phyloP scores from a whole-genome alignment of 2,888 invertebrate species.

The Keiferia lycopersicella region DNA sequence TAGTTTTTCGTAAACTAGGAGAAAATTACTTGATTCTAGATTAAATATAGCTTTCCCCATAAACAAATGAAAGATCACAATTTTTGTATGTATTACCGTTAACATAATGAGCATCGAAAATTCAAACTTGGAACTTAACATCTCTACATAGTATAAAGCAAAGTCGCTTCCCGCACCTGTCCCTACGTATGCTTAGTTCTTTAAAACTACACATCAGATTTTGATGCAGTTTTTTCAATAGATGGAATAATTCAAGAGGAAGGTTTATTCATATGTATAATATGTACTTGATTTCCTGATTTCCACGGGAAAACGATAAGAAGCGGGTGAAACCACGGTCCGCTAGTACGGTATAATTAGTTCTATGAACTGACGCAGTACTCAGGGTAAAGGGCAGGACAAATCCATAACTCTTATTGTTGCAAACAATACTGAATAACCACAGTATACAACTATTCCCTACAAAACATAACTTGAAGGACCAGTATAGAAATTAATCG shows the following conservation, averaged over 20 bases:
- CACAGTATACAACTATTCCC: conserved; percentile 41
- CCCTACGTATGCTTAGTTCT: too few species aligned
- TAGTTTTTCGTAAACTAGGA: too few species aligned
- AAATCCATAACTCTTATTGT: conserved; percentile 66
- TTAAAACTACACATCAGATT: too few species aligned
- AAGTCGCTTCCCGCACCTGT: too few species aligned
- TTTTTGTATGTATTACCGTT: conserved; percentile 23
- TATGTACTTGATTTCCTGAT: too few species aligned
- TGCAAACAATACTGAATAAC: conserved; percentile 37
- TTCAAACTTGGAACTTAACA: conserved; percentile 48
- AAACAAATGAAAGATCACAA: conserved; percentile 13
- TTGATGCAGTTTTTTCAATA: too few species aligned
- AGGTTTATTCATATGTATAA: too few species aligned
- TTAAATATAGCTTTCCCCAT: conserved; percentile 11
- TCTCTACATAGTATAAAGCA: too few species aligned
- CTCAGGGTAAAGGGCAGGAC: conserved; percentile 61
- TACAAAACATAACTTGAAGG: conserved; percentile 23
- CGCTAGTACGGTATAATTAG: conserved; percentile 71
- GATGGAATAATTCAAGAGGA: too few species aligned
- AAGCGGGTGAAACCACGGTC: too few species aligned
- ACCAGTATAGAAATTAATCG: conserved; percentile 32
- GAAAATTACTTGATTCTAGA: neutral
- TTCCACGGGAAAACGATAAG: too few species aligned
- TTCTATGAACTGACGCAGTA: conserved; percentile 71
- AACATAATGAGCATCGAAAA: conserved; percentile 58